Base-by-base conservation (phyloP, 1,140 invertebrate genomes). In the Saccostrea glomerata region DNA sequence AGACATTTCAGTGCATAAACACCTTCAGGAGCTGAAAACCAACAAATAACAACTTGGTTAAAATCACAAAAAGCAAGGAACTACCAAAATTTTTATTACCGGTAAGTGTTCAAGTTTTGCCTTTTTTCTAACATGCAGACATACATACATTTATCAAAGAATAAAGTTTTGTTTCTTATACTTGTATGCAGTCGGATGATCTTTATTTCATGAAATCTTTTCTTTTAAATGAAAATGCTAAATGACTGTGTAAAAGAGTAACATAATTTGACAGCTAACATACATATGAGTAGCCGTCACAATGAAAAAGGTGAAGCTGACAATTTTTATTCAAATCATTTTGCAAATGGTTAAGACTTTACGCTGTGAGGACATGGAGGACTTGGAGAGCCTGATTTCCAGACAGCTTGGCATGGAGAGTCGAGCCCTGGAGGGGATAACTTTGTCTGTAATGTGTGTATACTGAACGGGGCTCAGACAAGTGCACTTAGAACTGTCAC, bases 341-440 rank as follows among this genome's bases (percentile, higher is more conserved):
- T 63, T 15, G 9, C n/a, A 17, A 47, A 23, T 4, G 11, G 30
- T 7, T 23, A 56, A 85, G 13, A 23, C 25, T 17, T 36, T 47
- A 70, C 82, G n/a, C 47, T 70, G 73, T 11, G 36, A 25, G 30
- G 30, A 66, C 40, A 70, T 15, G 5, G 63, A 73, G 30, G 91
- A 70, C 15, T 54, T 63, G n/a, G 92, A 92, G 1, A 77, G 86
- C 3, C 86, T 83, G 7, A 92, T 86, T 23, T 54, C 86, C 2
- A 92, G 85, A 86, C 90, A 91, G 36, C 70, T 63, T 6, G 92
- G 92, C 70, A 93, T 63, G 0, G 91, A 90, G 7, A 88, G 88
- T 55, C 91, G 56, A 13, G 92, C 92, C 86, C 86, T 90, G 13
- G 88, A 89, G 56, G 91, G 66, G 17, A 93, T 88, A 6, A 90